Evolutionary conservation across 2,888 invertebrate species (phyloP).

Genomic region (Mesoligia furuncula): DNA sequence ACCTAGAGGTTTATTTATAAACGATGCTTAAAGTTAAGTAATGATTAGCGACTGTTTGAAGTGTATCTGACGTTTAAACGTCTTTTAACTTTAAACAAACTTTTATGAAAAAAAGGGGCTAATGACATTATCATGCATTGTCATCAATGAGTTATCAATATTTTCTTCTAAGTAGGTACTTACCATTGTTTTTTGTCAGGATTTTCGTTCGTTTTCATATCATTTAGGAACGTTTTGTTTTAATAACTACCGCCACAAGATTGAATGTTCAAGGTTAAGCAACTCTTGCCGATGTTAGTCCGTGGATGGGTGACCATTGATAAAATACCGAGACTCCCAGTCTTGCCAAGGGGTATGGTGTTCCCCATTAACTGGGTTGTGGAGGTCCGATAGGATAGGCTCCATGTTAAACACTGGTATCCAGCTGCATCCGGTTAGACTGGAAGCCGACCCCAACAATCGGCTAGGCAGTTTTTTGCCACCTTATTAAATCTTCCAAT

Average conservation of each 20-base stretch:
- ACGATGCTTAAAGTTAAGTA: too few relatives aligned
- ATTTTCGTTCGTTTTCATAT: neutral
- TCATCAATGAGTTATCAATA: neutral
- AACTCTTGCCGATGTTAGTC: neutral
- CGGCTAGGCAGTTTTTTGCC: neutral
- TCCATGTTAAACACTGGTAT: neutral
- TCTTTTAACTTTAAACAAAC: too few relatives aligned
- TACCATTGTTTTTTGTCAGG: neutral
- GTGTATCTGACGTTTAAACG: too few relatives aligned
- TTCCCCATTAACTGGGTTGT: neutral
- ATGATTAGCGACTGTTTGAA: too few relatives aligned
- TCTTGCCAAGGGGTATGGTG: neutral
- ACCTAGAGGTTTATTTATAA: too few relatives aligned
- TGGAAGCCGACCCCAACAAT: neutral
- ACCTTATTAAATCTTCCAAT: constrained; percentile 19
- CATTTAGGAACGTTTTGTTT: neutral
- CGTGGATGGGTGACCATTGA: neutral
- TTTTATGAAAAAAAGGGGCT: too few relatives aligned
- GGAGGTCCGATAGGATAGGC: neutral
- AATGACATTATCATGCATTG: neutral
- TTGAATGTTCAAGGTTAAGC: neutral
- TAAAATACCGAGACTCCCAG: neutral
- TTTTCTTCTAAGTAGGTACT: neutral
- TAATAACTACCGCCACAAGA: constrained; percentile 14
- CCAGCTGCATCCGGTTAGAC: neutral